phyloP scores from a whole-genome alignment of 1,140 invertebrate genomes.

The Drosophila biarmipes region DNA sequence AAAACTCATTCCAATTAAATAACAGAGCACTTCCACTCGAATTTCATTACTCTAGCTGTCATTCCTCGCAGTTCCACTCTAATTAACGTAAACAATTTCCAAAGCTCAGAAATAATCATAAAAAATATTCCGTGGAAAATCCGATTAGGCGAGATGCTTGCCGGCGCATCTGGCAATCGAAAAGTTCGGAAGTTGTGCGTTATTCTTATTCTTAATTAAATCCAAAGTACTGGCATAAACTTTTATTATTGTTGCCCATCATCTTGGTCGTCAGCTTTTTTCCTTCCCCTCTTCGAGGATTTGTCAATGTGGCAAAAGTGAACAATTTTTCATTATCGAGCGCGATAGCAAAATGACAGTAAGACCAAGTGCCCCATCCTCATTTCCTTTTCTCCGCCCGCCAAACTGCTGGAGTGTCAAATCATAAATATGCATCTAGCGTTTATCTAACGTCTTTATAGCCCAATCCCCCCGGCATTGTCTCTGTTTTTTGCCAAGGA shows the following conservation, averaged over 20 bases:
- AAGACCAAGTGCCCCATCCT: slow-evolving; percentile 29
- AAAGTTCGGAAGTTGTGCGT: slow-evolving; percentile 69
- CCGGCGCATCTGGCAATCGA: slow-evolving; percentile 76
- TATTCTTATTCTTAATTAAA: slow-evolving; percentile 82
- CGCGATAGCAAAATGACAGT: slow-evolving; percentile 62
- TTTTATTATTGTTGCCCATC: slow-evolving; percentile 67
- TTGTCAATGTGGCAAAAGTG: slow-evolving; percentile 68
- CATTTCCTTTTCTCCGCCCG: slow-evolving; percentile 24
- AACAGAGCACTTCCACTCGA: neutral
- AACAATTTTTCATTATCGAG: slow-evolving; percentile 76
- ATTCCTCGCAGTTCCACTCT: slow-evolving; percentile 37
- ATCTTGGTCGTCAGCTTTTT: neutral
- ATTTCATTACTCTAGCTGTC: slow-evolving; percentile 10
- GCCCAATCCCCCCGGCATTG: slow-evolving; percentile 38
- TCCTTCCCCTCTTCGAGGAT: slow-evolving; percentile 15
- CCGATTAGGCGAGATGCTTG: slow-evolving; percentile 65
- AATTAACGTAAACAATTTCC: slow-evolving; percentile 78
- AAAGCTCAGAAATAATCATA: slow-evolving; percentile 66
- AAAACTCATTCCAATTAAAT: slow-evolving; percentile 4
- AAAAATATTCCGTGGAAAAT: slow-evolving; percentile 73
- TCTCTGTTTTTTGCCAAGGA: slow-evolving; percentile 33
- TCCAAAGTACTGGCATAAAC: slow-evolving; percentile 74
- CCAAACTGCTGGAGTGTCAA: slow-evolving; percentile 57
- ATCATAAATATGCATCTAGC: slow-evolving; percentile 81
- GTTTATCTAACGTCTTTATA: slow-evolving; percentile 81